phyloP scores from a whole-genome alignment of 2,888 invertebrate species.

The Sphecodes monilicornis region DNA sequence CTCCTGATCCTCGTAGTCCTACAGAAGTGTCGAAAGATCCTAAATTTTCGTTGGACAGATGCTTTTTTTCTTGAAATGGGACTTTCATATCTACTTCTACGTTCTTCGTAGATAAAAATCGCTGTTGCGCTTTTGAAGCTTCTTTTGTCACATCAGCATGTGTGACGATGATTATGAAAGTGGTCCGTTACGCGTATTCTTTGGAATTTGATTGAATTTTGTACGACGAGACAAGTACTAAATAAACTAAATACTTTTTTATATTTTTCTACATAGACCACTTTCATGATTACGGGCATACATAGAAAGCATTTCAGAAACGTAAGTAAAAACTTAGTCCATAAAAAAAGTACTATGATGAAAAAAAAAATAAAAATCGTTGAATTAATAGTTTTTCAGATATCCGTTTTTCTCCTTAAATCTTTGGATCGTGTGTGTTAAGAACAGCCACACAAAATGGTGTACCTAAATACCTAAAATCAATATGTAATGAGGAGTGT shows the following conservation, averaged over 20 bases:
- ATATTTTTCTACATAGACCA: background rate
- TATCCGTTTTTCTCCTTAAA: background rate
- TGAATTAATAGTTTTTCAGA: background rate
- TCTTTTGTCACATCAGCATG: slow-evolving; percentile 34
- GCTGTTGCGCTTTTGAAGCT: slow-evolving; percentile 54
- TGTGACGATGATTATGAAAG: slow-evolving; percentile 1
- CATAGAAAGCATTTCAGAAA: background rate
- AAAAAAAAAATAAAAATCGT: background rate
- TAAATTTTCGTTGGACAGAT: background rate
- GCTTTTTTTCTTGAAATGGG: slow-evolving; percentile 39
- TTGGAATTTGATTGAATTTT: background rate
- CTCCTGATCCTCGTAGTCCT: slow-evolving; percentile 16
- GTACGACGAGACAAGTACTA: background rate
- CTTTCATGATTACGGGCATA: background rate
- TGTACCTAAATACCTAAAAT: background rate
- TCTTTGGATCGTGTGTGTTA: background rate
- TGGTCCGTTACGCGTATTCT: background rate
- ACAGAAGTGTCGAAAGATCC: background rate
- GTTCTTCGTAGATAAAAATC: slow-evolving; percentile 17
- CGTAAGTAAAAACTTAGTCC: slow-evolving; percentile 5
- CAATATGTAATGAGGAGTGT: background rate
- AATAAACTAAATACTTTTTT: background rate
- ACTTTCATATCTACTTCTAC: slow-evolving; percentile 32
- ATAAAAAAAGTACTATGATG: background rate
- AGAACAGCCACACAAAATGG: background rate